These are phyloP conservation scores for Rhamnusium bicolor DNA, from an alignment of 2,888 invertebrate species.

Conservation along the genomic window DNA sequence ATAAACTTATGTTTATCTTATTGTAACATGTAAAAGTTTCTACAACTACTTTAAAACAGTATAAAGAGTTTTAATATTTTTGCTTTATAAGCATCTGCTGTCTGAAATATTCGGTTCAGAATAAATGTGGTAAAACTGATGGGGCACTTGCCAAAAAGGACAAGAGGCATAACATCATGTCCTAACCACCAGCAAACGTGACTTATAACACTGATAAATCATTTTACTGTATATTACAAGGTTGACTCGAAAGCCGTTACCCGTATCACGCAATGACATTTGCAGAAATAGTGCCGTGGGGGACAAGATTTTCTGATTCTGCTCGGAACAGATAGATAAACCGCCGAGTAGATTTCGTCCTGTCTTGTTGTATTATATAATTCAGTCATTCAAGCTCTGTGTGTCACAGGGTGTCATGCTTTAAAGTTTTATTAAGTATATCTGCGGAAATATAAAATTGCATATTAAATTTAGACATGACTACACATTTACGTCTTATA, in stretches of 20 bases:
- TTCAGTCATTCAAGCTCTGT: not conserved
- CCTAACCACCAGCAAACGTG: slow-evolving; percentile 59
- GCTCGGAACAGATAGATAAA: slow-evolving; percentile 39
- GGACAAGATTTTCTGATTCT: slow-evolving; percentile 50
- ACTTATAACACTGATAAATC: slow-evolving; percentile 63
- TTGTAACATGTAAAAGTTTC: not conserved
- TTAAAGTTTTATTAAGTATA: not conserved
- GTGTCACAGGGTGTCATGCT: not conserved
- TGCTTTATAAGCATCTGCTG: not conserved
- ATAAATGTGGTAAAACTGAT: slow-evolving; percentile 21
- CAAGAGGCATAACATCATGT: slow-evolving; percentile 50
- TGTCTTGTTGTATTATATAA: slow-evolving; percentile 7
- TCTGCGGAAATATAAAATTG: not conserved
- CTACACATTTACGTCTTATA: not conserved
- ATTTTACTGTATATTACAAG: slow-evolving; percentile 59
- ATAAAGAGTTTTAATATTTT: not conserved
- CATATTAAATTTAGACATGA: not conserved
- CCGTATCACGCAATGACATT: slow-evolving; percentile 61
- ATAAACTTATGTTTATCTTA: not conserved
- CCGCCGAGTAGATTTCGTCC: slow-evolving; percentile 16
- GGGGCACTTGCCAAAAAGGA: slow-evolving; percentile 18
- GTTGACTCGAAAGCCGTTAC: slow-evolving; percentile 52
- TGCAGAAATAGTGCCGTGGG: slow-evolving; percentile 56
- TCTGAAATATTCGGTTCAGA: not conserved
- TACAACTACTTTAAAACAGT: not conserved